These are phyloP conservation scores for Heliconius nattereri DNA, from an alignment of 1,140 invertebrate genomes.

Conservation along the genomic window DNA sequence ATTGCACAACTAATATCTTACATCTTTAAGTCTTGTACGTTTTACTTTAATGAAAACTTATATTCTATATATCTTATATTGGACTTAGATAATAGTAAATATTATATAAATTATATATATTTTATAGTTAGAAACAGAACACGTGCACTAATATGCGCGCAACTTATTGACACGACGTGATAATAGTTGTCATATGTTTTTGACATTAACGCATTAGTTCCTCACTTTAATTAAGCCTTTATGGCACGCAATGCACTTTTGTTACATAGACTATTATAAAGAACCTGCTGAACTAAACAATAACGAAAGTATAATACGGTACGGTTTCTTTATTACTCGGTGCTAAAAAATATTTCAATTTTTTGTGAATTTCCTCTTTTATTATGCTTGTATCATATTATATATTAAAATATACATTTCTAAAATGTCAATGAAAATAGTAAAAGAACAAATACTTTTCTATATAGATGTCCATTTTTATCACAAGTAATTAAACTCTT, in stretches of 20 bases:
- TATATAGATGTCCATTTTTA: too few relatives aligned
- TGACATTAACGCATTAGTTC: background rate
- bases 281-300: too few relatives aligned
- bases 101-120: background rate
- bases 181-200: slow-evolving; percentile 23
- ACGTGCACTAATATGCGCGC: slow-evolving; percentile 44
- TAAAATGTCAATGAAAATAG: too few relatives aligned
- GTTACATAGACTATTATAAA: background rate
- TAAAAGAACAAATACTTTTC: too few relatives aligned
- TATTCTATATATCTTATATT: background rate
- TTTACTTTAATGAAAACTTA: background rate
- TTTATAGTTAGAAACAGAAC: slow-evolving; percentile 32
- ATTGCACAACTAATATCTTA: slow-evolving; percentile 54
- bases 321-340: too few relatives aligned
- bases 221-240: background rate
- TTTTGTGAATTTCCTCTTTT: too few relatives aligned
- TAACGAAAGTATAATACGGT: too few relatives aligned
- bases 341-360: too few relatives aligned
- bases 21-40: slow-evolving; percentile 33
- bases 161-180: slow-evolving; percentile 25
- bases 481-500: too few relatives aligned
- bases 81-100: background rate
- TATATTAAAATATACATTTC: too few relatives aligned
- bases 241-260: background rate
- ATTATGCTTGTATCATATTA: too few relatives aligned